Evolutionary conservation across 2,888 invertebrate species (phyloP).

Genomic region (Bombyx huttoni): DNA sequence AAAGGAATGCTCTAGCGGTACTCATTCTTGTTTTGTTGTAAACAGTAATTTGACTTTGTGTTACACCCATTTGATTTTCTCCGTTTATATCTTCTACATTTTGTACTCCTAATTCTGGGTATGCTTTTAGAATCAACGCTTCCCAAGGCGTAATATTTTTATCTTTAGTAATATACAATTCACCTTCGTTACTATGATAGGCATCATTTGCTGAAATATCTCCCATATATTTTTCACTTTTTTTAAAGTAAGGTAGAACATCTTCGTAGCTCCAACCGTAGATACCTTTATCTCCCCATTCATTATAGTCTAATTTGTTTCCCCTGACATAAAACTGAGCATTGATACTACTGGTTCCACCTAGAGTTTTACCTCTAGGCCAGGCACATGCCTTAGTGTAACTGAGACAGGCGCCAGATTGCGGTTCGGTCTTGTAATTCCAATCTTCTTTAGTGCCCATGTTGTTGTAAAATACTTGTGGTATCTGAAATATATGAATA

Average conservation of each 20-base stretch:
- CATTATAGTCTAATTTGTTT: slow-evolving; percentile 62
- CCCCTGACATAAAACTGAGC: slow-evolving; percentile 73
- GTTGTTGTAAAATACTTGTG: slow-evolving; percentile 34
- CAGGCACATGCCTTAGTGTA: slow-evolving; percentile 50
- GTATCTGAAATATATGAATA: slow-evolving; percentile 14
- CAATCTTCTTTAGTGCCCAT: slow-evolving; percentile 55
- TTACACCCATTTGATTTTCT: slow-evolving; percentile 56
- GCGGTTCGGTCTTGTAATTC: slow-evolving; percentile 66
- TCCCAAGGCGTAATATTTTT: slow-evolving; percentile 21
- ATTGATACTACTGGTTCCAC: slow-evolving; percentile 73
- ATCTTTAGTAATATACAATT: slow-evolving; percentile 39
- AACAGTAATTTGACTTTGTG: slow-evolving; percentile 48
- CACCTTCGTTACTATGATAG: slow-evolving; percentile 48
- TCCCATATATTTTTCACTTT: slow-evolving; percentile 52
- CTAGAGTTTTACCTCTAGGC: slow-evolving; percentile 76
- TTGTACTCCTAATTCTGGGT: slow-evolving; percentile 50
- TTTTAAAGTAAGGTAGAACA: slow-evolving; percentile 60
- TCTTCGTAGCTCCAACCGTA: slow-evolving; percentile 71
- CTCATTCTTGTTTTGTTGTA: slow-evolving; percentile 59
- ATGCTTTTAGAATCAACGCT: slow-evolving; percentile 37
- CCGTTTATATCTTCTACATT: slow-evolving; percentile 46
- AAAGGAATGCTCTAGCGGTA: slow-evolving; percentile 68
- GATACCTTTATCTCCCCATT: slow-evolving; percentile 69
- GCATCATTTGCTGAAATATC: slow-evolving; percentile 15
- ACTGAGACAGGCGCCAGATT: slow-evolving; percentile 45